Evolutionary conservation across 2,888 invertebrate genomes (phyloP), one percentile per base, ranked within the genome.

Genomic region (Tipula vernalis): DNA sequence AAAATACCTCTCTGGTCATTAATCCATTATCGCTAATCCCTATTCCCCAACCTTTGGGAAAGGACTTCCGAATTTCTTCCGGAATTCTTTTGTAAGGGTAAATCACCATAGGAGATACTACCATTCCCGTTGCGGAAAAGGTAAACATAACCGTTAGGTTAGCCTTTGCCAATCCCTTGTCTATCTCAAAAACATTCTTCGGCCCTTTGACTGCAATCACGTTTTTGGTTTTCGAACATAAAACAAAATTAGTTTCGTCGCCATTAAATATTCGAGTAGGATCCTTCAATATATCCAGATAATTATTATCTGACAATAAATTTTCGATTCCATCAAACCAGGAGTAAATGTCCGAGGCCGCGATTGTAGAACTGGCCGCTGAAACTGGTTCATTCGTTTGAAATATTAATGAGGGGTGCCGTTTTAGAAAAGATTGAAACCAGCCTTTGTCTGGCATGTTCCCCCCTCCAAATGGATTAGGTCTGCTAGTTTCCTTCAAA

Each of bases 11-110:
- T 28, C 28, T 28, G 28, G 28, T 91, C 91, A 91, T 92, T 92
- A 91, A 92, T 6, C 91, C 91, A 86, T 90, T 41, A 13, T 92
- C 91, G 3, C 90, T 90, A 87, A 89, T 90, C 87, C 91, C 91
- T 44, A 91, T 87, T 57, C 89, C 89, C 91, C 91, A 92, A 13
- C 12, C 13, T 47, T 47, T 13, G 10, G 47, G 47, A 8, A 47
- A 47, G 13, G 47, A 47, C 2, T 47, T 47, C 10, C 47, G 47
- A 47, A 47, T 47, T 47, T 47, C 47, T 47, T 47, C 47, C 28
- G 28, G 28, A 28, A 28, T 28, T 28, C 28, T 28, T 28, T 1
- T 28, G 28, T 28, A 28, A 28, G 47, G 47, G 47, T 47, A 47
- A 13, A 47, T 47, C 13, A 47, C 13, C 47, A 90, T 89, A 15